These are phyloP conservation scores for Bursaphelenchus okinawaensis DNA, from an alignment of 2,888 invertebrate genomes.

Conservation along the genomic window DNA sequence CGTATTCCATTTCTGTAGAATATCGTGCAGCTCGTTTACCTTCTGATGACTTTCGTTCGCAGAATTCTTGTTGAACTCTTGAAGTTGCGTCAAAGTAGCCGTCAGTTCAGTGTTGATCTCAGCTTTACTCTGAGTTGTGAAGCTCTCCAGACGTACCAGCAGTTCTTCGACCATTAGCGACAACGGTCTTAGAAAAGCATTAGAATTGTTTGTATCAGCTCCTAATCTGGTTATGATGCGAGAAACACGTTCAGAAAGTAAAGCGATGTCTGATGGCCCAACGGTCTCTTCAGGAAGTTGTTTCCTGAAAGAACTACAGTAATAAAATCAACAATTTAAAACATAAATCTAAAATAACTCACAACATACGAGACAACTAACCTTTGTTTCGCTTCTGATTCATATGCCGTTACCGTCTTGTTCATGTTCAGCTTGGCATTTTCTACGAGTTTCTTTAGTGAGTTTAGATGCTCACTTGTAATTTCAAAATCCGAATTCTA, in stretches of 20 bases:
- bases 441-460: background rate
- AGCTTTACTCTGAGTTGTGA: background rate
- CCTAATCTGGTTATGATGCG: background rate
- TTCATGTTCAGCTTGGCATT: background rate
- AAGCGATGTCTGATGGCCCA: background rate
- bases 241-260: background rate
- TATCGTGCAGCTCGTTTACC: slow-evolving; percentile 9
- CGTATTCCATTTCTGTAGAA: slow-evolving; percentile 3
- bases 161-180: slow-evolving; percentile 2
- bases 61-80: background rate
- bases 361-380: too few relatives aligned
- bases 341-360: too few relatives aligned
- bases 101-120: slow-evolving; percentile 1
- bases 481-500: slow-evolving; percentile 4
- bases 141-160: background rate
- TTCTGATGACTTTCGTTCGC: background rate
- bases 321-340: too few relatives aligned
- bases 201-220: background rate
- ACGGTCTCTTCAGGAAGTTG: background rate
- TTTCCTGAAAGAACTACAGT: too few relatives aligned
- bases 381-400: background rate
- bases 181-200: background rate
- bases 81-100: slow-evolving; percentile 1
- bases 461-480: background rate
- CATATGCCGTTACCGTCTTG: background rate